Base-by-base conservation (phyloP, 1,140 invertebrate genomes). In the Steinernema khuongi region DNA sequence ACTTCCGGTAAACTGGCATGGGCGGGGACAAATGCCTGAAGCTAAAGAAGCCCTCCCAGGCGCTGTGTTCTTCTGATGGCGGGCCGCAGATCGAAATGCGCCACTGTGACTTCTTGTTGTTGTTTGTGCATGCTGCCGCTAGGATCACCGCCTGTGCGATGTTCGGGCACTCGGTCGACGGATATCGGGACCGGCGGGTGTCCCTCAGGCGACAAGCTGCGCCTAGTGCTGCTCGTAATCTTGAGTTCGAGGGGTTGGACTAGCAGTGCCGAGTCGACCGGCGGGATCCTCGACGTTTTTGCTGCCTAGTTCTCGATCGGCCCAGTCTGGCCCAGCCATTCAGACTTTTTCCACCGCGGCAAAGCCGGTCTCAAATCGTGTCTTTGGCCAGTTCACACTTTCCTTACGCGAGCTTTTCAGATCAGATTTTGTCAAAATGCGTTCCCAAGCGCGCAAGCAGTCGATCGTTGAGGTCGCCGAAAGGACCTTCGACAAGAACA, bases 391-490 rank as follows among this genome's bases (percentile, higher is more conserved):
- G 22, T 60, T 26, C 26, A 17, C 14, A 7, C 50, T 14, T 60
- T 60, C 11, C 26, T 60, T 60, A n/a, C 50, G 7, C 50, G 7
- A 11, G 36, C 36, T 41, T 41, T 41, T 11, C 36, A 41, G 36
- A 41, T 60, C 11, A 22, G 14, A n/a, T 22, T 60, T n/a, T 41
- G 7, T 17, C 14, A 22, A 7, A 7, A 60, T 60, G 50, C 50
- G 50, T 60, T 22, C 50, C 50, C 50, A 60, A 26, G 14, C 50
- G 50, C 50, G 50, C 7, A 60, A 60, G 22, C 50, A 60, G 50
- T 60, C 50, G 50, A 60, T 60, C 50, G 50, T 60, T 60, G 50
- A 60, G 26, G 50, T 22, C 50, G 50, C 50, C 50, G 50, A 60
- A 22, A 60, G 26, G 50, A 60, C 50, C 50, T 60, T 60, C 50